Conservation (phyloP, 2,888 invertebrate species). For the Sinodicranocentrus sp. region DNA sequence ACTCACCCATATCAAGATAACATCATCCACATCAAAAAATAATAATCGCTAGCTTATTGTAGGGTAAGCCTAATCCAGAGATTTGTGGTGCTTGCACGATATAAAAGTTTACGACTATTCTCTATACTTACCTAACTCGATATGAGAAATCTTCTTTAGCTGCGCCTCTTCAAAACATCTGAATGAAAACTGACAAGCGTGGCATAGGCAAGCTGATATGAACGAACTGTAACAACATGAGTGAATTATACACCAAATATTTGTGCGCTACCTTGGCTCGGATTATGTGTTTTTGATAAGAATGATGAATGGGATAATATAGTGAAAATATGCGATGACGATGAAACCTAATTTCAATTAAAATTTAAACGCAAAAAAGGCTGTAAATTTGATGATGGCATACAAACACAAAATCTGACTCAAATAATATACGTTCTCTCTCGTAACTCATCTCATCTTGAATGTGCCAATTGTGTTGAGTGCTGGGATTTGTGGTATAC, state of each 20-base stretch:
- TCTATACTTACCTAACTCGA: too few relatives aligned
- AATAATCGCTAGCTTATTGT: background rate
- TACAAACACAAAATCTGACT: background rate
- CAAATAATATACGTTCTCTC: background rate
- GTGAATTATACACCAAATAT: too few relatives aligned
- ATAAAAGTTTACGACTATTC: too few relatives aligned
- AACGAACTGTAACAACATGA: too few relatives aligned
- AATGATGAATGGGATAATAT: conserved; percentile 15
- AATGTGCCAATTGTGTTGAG: background rate
- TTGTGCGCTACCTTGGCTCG: background rate
- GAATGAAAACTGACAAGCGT: too few relatives aligned
- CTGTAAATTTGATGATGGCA: conserved; percentile 20
- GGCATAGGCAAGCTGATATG: too few relatives aligned
- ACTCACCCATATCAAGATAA: too few relatives aligned
- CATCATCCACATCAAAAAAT: background rate
- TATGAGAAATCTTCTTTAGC: too few relatives aligned
- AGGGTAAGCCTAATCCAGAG: background rate
- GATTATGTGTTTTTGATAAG: conserved; percentile 18
- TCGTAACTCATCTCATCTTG: too few relatives aligned
- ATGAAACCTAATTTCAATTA: background rate
- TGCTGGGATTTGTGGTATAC: too few relatives aligned
- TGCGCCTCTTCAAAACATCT: too few relatives aligned
- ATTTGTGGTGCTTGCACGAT: background rate
- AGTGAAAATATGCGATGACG: background rate
- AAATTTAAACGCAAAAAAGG: background rate